phyloP scores from a whole-genome alignment of 2,888 invertebrate genomes.

The Ornithoptera alexandrae region DNA sequence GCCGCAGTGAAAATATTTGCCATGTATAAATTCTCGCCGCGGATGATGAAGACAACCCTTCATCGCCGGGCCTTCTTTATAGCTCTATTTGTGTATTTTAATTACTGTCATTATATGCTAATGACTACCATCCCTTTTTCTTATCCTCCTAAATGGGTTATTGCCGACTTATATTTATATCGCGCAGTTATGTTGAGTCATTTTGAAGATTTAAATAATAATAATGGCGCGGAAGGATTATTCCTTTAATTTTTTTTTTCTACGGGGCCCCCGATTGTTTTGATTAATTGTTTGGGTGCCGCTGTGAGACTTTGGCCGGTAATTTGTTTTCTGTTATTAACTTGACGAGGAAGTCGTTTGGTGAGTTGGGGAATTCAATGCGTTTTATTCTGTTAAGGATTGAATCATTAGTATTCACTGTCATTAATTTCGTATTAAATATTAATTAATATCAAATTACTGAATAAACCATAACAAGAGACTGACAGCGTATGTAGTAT shows the following conservation, averaged over 20 bases:
- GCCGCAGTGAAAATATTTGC: conserved; percentile 77
- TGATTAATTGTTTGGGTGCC: conserved; percentile 72
- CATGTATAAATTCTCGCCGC: conserved; percentile 74
- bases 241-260: conserved; percentile 59
- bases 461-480: not conserved
- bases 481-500: not conserved
- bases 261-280: conserved; percentile 50
- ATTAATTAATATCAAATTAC: not conserved
- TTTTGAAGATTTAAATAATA: conserved; percentile 76
- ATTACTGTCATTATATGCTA: conserved; percentile 85
- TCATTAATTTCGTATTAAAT: conserved; percentile 3
- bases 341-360: conserved; percentile 72
- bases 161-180: conserved; percentile 75
- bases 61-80: conserved; percentile 79
- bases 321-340: conserved; percentile 77
- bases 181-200: conserved; percentile 63
- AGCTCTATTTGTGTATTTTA: conserved; percentile 86
- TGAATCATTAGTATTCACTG: not conserved
- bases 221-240: conserved; percentile 63
- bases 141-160: conserved; percentile 80
- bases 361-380: conserved; percentile 56
- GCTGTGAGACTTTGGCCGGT: conserved; percentile 58
- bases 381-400: conserved; percentile 41
- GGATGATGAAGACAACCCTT: conserved; percentile 79
- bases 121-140: conserved; percentile 81